phyloP scores from a whole-genome alignment of 2,113 vertebrate species.

The Monopterus albus region DNA sequence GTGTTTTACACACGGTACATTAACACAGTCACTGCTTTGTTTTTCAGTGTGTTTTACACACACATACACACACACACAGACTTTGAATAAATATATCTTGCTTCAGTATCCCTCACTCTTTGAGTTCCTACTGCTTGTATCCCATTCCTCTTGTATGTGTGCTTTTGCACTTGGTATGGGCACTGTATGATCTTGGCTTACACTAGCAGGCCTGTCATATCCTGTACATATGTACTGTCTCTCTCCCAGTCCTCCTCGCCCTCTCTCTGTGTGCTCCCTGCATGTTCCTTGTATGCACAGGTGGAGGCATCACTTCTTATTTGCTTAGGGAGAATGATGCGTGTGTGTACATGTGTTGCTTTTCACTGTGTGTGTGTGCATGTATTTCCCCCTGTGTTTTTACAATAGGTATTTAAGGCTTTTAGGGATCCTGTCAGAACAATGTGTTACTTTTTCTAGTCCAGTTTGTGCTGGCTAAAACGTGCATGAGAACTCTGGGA shows the following conservation, averaged over 20 bases:
- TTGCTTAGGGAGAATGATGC: slow-evolving; percentile 40
- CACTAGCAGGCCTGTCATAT: slow-evolving; percentile 48
- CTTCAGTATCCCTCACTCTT: slow-evolving; percentile 28
- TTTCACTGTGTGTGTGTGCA: neutral
- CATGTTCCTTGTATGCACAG: slow-evolving; percentile 63
- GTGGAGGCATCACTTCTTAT: slow-evolving; percentile 59
- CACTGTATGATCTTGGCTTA: slow-evolving; percentile 53
- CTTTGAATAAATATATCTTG: neutral
- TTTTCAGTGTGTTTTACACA: neutral
- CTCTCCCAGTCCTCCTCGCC: slow-evolving; percentile 26
- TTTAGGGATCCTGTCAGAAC: slow-evolving; percentile 32
- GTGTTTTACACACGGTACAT: neutral
- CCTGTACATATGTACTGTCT: slow-evolving; percentile 29
- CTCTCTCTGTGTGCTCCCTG: slow-evolving; percentile 38
- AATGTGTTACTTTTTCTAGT: neutral
- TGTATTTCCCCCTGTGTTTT: neutral
- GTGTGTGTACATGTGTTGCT: slow-evolving; percentile 9
- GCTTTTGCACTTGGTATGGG: slow-evolving; percentile 31
- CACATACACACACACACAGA: neutral
- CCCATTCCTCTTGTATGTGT: slow-evolving; percentile 31
- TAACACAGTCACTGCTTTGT: slow-evolving; percentile 4
- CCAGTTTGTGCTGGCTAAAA: slow-evolving; percentile 30
- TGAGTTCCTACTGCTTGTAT: neutral
- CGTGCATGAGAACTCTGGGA: slow-evolving; percentile 39
- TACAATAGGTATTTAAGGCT: slow-evolving; percentile 25